Percentiles rank a stretch among this genome's conserved stretches.
Conservation (phyloP, 2,888 invertebrate genomes). For the Hipparchia semele region DNA sequence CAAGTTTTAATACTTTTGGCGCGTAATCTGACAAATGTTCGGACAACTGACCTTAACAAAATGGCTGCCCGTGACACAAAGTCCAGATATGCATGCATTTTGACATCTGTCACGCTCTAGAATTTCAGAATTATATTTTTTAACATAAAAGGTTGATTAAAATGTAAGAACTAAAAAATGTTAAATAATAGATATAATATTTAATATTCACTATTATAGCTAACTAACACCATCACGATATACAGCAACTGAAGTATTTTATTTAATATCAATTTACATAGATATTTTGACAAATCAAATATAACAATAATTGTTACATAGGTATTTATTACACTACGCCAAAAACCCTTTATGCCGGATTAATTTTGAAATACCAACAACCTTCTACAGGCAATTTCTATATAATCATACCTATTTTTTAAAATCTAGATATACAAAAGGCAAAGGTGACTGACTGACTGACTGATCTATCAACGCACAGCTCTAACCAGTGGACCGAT, state of each 20-base stretch:
- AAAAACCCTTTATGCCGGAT: neutral
- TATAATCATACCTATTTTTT: no score
- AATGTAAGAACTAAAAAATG: slow-evolving; percentile 1
- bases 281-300: no score
- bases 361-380: no score
- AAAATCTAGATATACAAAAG: no score
- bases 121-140: slow-evolving; percentile 54
- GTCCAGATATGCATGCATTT: slow-evolving; percentile 75
- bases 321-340: no score
- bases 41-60: slow-evolving; percentile 76
- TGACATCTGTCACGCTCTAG: slow-evolving; percentile 79
- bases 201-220: neutral
- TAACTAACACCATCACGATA: slow-evolving; percentile 17
- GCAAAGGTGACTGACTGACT: no score
- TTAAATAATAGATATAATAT: slow-evolving; percentile 6
- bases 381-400: no score
- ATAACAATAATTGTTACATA: no score
- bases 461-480: no score
- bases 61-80: slow-evolving; percentile 70
- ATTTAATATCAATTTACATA: neutral
- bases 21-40: no score
- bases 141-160: neutral
- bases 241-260: slow-evolving; percentile 8
- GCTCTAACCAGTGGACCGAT: no score
- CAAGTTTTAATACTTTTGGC: no score